These are phyloP conservation scores for Penaeus chinensis DNA, from an alignment of 1,140 invertebrate species.

Conservation along the genomic window DNA sequence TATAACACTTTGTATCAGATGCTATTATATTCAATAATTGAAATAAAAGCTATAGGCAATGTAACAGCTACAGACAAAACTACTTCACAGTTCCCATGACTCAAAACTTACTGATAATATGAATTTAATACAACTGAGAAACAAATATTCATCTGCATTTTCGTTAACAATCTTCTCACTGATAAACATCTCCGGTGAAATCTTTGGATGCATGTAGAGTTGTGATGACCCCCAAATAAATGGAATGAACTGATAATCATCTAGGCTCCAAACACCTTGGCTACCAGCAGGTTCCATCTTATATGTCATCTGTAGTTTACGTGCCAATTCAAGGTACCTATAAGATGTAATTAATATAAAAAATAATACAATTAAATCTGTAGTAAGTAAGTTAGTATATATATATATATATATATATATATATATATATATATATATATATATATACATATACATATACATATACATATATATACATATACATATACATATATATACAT, in stretches of 20 bases:
- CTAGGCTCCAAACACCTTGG: slow-evolving; percentile 95
- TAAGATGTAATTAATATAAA: neutral
- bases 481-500: too few relatives aligned
- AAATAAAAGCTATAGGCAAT: too few relatives aligned
- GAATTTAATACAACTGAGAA: slow-evolving; percentile 84
- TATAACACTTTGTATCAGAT: too few relatives aligned
- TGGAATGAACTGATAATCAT: slow-evolving; percentile 99
- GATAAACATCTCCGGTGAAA: slow-evolving; percentile 88
- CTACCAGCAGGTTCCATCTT: slow-evolving; percentile 99
- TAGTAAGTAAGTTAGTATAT: neutral
- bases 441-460: too few relatives aligned
- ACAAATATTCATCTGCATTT: slow-evolving; percentile 89
- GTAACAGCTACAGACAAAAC: neutral
- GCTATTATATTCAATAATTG: too few relatives aligned
- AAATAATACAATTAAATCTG: neutral
- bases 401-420: too few relatives aligned
- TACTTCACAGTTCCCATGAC: neutral
- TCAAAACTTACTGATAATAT: slow-evolving; percentile 57
- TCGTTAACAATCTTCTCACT: slow-evolving; percentile 81
- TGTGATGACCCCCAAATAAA: slow-evolving; percentile 99
- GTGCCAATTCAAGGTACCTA: slow-evolving; percentile 87
- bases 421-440: too few relatives aligned
- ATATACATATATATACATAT: too few relatives aligned
- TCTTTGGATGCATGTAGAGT: slow-evolving; percentile 84
- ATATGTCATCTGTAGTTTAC: slow-evolving; percentile 90